Percentiles rank a stretch among this genome's conserved stretches.
These are phyloP conservation scores for Graphium colonna DNA, from an alignment of 2,888 invertebrate genomes.

Conservation along the genomic window DNA sequence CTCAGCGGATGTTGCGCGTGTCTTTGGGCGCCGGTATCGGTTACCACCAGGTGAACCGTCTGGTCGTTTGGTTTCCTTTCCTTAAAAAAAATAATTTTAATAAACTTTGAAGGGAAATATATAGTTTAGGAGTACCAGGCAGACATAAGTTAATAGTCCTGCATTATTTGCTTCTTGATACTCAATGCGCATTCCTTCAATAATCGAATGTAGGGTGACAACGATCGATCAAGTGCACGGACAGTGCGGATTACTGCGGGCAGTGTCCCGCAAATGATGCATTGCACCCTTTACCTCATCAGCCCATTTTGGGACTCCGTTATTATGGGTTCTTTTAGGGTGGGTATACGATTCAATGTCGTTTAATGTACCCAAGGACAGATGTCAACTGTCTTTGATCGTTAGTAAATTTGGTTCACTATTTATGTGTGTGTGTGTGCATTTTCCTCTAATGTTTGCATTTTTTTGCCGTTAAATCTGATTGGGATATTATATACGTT, in stretches of 20 bases:
- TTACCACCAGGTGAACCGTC: too few relatives aligned
- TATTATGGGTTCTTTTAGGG: slow-evolving; percentile 71
- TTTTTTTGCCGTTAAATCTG: too few relatives aligned
- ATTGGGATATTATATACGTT: too few relatives aligned
- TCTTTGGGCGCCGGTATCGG: too few relatives aligned
- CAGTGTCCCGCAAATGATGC: slow-evolving; percentile 77
- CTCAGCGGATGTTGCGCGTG: too few relatives aligned
- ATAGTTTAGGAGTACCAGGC: neutral
- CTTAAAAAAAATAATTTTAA: too few relatives aligned
- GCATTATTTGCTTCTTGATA: slow-evolving; percentile 24
- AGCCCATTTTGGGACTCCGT: slow-evolving; percentile 66
- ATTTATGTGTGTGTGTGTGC: too few relatives aligned
- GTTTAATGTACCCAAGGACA: neutral
- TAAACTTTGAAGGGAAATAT: neutral
- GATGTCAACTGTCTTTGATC: neutral
- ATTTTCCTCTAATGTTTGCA: too few relatives aligned
- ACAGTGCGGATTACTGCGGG: slow-evolving; percentile 60
- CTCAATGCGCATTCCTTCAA: slow-evolving; percentile 53
- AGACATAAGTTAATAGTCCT: neutral
- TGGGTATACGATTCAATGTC: slow-evolving; percentile 32
- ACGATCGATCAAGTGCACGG: slow-evolving; percentile 48
- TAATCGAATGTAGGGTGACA: slow-evolving; percentile 38
- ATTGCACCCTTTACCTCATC: slow-evolving; percentile 77
- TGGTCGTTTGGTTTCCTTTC: too few relatives aligned
- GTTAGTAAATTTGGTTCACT: neutral